Conservation (phyloP, 2,888 invertebrate genomes). For the Cylloceria caligata region DNA sequence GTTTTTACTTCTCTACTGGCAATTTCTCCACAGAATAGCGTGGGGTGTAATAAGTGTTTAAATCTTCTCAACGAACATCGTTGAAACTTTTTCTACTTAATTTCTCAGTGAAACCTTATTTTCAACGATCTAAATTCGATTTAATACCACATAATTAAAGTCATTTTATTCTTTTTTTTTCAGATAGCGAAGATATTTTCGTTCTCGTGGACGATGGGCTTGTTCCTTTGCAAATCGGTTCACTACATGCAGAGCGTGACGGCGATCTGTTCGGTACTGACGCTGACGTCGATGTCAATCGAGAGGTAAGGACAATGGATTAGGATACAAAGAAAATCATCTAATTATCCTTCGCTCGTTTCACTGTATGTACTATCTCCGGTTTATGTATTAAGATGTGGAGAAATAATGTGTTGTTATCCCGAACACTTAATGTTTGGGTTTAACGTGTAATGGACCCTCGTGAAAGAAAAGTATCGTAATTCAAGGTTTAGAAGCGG, state of each 20-base stretch:
- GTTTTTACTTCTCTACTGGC: too few species aligned
- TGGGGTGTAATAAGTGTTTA: too few species aligned
- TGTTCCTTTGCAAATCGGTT: conserved; percentile 88
- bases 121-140: too few species aligned
- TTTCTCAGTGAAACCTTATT: too few species aligned
- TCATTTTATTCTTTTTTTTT: conserved; percentile 68
- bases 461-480: too few species aligned
- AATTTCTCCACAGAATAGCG: too few species aligned
- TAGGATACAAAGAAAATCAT: not conserved
- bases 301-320: conserved; percentile 87
- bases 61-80: too few species aligned
- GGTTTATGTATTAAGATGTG: not conserved
- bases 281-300: conserved; percentile 90
- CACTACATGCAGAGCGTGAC: conserved; percentile 91
- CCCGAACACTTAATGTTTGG: too few species aligned
- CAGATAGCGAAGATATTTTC: conserved; percentile 89
- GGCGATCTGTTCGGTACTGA: conserved; percentile 90
- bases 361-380: not conserved
- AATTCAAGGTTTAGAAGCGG: too few species aligned
- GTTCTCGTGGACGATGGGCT: conserved; percentile 89
- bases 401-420: too few species aligned
- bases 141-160: not conserved
- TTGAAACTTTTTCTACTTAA: too few species aligned
- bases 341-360: not conserved
- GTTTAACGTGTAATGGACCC: too few species aligned